Conservation (phyloP, 2,888 invertebrate species). For the Steinernema carpocapsae region DNA sequence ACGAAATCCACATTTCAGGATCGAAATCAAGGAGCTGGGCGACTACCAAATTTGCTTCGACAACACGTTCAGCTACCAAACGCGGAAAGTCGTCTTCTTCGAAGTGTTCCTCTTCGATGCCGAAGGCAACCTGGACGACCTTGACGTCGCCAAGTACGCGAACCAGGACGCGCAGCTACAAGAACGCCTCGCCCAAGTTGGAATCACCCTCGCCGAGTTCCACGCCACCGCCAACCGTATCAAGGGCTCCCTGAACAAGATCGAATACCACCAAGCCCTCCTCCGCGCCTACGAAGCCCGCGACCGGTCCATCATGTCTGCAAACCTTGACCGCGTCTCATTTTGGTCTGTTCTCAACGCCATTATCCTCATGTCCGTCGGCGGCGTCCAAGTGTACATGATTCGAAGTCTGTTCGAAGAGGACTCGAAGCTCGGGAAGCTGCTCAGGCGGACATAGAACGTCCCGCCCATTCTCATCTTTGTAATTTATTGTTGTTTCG, state of each 20-base stretch:
- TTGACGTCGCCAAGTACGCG: constrained; percentile 47
- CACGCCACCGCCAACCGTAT: constrained; percentile 56
- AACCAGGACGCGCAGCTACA: constrained; percentile 50
- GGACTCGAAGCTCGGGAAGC: constrained; percentile 69
- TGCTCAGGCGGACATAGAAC: constrained; percentile 48
- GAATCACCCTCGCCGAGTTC: constrained; percentile 59
- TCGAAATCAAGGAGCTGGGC: constrained; percentile 72
- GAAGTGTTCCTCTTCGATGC: constrained; percentile 62
- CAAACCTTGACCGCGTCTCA: constrained; percentile 82
- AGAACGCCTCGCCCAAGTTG: constrained; percentile 53
- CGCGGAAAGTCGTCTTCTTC: constrained; percentile 75
- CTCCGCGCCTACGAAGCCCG: constrained; percentile 80
- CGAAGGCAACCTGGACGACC: constrained; percentile 62
- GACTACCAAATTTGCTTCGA: constrained; percentile 87
- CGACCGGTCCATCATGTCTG: constrained; percentile 82
- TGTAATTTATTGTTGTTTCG: constrained; percentile 14
- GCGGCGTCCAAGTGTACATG: constrained; percentile 78
- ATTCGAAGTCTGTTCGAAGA: constrained; percentile 81
- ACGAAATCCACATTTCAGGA: constrained; percentile 47
- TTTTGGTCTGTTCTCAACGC: constrained; percentile 81
- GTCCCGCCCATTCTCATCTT: not conserved
- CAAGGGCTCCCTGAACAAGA: constrained; percentile 61
- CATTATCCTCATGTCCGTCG: constrained; percentile 78
- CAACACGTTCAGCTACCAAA: constrained; percentile 83
- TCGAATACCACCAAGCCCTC: constrained; percentile 58